Evolutionary conservation across 2,797 vertebrate species (phyloP), one percentile per base, ranked within the genome.

Genomic region (Danio jaintianensis): DNA sequence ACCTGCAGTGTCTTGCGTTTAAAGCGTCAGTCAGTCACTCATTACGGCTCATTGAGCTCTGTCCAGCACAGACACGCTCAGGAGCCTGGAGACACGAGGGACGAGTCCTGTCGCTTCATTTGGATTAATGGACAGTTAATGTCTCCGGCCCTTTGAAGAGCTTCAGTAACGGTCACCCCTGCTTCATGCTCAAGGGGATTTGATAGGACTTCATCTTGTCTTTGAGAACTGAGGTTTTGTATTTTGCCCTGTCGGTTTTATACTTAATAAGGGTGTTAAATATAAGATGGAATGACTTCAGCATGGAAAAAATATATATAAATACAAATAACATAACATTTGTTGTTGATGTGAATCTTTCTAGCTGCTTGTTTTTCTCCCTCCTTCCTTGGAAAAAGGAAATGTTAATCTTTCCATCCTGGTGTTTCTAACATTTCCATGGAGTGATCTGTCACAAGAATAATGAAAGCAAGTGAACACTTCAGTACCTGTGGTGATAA

Each of bases 121-220:
- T 77, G 40, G 61, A 72, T 73, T 80, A 80, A 83, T 76, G 59
- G 53, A 72, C 53, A 62, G 73, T 59, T 77, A 67, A 75, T 80
- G 80, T 64, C 68, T 71, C 18, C 61, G 18, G 11, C 16, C 45
- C 43, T 59, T 70, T 67, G 72, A 77, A 59, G 52, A 52, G 20
- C 40, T 64, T 52, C 7, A 56, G 67, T 11, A 64, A 45, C 42
- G 45, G n/a, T 62, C 43, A 2, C 55, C 10, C 13, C n/a, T 36
- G 53, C 75, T 22, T 64, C 42, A 67, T 16, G n/a, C 36, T 11
- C 43, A 69, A 15, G 6, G 18, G 16, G 18, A 56, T 73, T 45
- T 11, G 0, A 73, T 73, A 20, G 50, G 58, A 56, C 59, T 55
- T 79, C 6, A 63, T 50, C 36, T 69, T 68, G 18, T 55, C 13